Evolutionary conservation across 2,888 invertebrate genomes (phyloP).

Genomic region (Pediacus dermestoides): DNA sequence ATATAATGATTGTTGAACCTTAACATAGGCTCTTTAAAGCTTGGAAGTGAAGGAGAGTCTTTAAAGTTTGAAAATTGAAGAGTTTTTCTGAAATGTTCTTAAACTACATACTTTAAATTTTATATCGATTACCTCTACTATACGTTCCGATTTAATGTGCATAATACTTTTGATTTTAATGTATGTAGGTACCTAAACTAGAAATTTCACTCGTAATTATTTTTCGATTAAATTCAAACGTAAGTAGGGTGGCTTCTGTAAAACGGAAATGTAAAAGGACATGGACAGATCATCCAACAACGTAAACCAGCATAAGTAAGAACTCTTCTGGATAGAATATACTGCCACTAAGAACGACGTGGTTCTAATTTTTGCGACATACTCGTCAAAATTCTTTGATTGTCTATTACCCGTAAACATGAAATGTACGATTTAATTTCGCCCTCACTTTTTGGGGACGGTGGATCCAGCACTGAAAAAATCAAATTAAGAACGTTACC

Average conservation of each 20-base stretch:
- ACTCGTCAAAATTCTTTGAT: constrained; percentile 70
- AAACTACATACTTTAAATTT: no score
- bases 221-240: constrained; percentile 15
- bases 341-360: constrained; percentile 52
- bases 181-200: background rate
- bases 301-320: constrained; percentile 26
- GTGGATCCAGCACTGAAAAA: constrained; percentile 62
- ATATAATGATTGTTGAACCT: no score
- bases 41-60: no score
- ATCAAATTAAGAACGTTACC: constrained; percentile 5
- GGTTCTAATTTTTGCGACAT: constrained; percentile 77
- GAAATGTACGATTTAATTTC: constrained; percentile 68
- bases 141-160: no score
- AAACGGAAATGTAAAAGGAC: constrained; percentile 26
- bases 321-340: constrained; percentile 22
- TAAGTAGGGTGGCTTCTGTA: constrained; percentile 26
- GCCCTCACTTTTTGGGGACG: constrained; percentile 66
- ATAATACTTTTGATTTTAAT: no score
- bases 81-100: no score
- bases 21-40: no score
- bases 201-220: background rate
- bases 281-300: constrained; percentile 29
- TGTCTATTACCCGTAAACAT: constrained; percentile 74
- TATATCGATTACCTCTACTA: no score
- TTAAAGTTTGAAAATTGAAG: no score